Conservation (phyloP, 2,113 vertebrate genomes). For the Hipposideros armiger region DNA sequence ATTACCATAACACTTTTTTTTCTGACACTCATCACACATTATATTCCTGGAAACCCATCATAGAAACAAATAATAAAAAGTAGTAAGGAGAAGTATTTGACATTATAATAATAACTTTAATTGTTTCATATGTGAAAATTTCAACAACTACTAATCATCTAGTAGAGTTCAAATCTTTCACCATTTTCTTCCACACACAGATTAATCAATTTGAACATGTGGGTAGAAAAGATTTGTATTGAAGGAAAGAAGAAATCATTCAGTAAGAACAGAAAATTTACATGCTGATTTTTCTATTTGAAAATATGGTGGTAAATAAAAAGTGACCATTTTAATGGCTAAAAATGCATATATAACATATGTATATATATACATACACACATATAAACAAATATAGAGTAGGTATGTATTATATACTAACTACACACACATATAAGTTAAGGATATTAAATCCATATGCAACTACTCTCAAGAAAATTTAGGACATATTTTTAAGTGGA, state of each 20-base stretch:
- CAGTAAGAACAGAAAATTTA: not conserved
- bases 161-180: not conserved
- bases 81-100: not conserved
- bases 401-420: not conserved
- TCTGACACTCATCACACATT: not conserved
- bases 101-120: not conserved
- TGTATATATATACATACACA: not conserved
- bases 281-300: not conserved
- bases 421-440: not conserved
- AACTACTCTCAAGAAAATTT: not conserved
- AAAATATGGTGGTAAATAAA: not conserved
- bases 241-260: constrained; percentile 38
- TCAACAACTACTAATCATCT: not conserved
- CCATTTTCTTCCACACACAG: not conserved
- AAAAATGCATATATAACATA: not conserved
- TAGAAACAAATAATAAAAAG: not conserved
- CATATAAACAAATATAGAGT: not conserved
- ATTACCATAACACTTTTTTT: not conserved
- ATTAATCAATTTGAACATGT: not conserved
- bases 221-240: not conserved
- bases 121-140: not conserved
- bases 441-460: not conserved
- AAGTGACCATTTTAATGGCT: not conserved
- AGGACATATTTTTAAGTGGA: not conserved
- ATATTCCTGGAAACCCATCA: not conserved